Evolutionary conservation across 2,888 invertebrate genomes (phyloP).

Genomic region (Brenthis hecate): DNA sequence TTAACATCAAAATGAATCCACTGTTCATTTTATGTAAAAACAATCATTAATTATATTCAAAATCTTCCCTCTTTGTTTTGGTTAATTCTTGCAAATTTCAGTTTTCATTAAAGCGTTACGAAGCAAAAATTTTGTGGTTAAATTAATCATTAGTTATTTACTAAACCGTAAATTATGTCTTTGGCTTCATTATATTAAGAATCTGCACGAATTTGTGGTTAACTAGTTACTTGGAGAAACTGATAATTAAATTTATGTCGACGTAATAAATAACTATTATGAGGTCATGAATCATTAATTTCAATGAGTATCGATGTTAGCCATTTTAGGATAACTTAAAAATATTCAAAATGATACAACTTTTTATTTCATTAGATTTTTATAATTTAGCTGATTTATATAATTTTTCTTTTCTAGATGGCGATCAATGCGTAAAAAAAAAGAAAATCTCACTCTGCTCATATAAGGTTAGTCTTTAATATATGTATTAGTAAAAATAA

Average conservation of each 20-base stretch:
- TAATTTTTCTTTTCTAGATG: constrained; percentile 40
- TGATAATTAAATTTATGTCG: background rate
- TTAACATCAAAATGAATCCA: constrained; percentile 7
- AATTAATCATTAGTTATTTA: constrained; percentile 20
- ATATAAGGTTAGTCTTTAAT: constrained; percentile 27
- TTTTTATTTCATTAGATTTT: no score
- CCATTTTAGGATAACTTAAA: no score
- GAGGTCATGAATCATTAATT: no score
- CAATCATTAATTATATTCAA: constrained; percentile 39
- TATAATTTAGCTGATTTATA: background rate
- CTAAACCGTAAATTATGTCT: background rate
- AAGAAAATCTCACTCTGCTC: constrained; percentile 27
- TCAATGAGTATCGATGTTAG: no score
- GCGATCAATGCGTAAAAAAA: constrained; percentile 30
- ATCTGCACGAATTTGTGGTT: background rate
- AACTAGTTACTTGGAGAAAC: background rate
- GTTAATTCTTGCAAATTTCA: constrained; percentile 26
- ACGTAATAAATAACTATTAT: no score
- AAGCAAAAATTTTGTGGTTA: constrained; percentile 17
- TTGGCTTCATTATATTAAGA: background rate
- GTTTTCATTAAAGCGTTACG: constrained; percentile 24
- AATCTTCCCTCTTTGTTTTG: constrained; percentile 31
- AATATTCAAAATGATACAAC: no score
- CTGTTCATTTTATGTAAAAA: constrained; percentile 23
- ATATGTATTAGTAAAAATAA: background rate